Evolutionary conservation across 1,140 invertebrate species (phyloP).

Genomic region (Hycleus cichorii): DNA sequence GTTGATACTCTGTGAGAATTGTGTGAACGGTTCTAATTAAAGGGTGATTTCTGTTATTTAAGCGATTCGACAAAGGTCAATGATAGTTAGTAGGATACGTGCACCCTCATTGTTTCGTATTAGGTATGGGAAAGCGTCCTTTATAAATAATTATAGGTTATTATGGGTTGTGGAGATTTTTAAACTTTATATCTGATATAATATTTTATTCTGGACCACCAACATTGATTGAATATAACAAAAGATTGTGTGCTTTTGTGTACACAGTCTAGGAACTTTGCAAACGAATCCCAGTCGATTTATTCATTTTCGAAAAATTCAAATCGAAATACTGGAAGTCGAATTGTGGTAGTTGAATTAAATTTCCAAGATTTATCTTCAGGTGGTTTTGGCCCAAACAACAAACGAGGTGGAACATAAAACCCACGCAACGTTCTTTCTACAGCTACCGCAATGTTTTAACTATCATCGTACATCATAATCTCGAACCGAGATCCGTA

Average conservation of each 20-base stretch:
- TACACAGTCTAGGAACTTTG: too few relatives aligned
- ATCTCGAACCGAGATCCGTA: conserved; percentile 22
- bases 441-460: conserved; percentile 21
- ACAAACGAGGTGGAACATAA: conserved; percentile 23
- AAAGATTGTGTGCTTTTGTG: background rate
- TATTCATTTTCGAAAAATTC: too few relatives aligned
- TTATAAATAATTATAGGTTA: conserved; percentile 29
- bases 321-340: too few relatives aligned
- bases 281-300: too few relatives aligned
- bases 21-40: too few relatives aligned
- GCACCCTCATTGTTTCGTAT: conserved; percentile 25
- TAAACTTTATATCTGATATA: conserved; percentile 26
- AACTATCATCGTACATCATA: conserved; percentile 27
- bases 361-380: conserved; percentile 8
- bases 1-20: too few relatives aligned
- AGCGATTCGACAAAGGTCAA: conserved; percentile 1
- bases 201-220: conserved; percentile 29
- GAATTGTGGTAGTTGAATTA: too few relatives aligned
- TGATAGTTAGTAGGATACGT: conserved; percentile 4
- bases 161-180: conserved; percentile 23
- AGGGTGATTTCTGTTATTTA: too few relatives aligned
- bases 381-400: conserved; percentile 11
- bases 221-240: conserved; percentile 18
- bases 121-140: conserved; percentile 27
- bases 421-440: conserved; percentile 22